Percentiles rank a stretch among this genome's conserved stretches.
Conservation (phyloP, 2,888 invertebrate species). For the Deladenus siricidicola region DNA sequence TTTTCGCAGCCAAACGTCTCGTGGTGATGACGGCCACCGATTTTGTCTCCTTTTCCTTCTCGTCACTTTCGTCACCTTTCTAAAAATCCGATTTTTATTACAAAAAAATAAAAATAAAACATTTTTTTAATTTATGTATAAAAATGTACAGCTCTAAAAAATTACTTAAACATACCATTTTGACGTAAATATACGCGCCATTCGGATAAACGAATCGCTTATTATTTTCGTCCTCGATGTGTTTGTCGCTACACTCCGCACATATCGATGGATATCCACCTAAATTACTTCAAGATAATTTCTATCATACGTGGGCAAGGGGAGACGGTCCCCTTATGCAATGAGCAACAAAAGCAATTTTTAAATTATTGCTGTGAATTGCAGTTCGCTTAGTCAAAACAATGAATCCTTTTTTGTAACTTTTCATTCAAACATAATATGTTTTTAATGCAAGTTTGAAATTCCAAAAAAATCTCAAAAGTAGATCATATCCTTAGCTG, state of each 20-base stretch:
- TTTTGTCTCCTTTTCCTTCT: constrained; percentile 1
- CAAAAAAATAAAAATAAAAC: not conserved
- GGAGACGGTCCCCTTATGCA: too few relatives aligned
- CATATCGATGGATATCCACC: constrained; percentile 20
- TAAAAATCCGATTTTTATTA: constrained; percentile 10
- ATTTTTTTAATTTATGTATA: not conserved
- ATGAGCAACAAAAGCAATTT: too few relatives aligned
- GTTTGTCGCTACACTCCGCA: constrained; percentile 17
- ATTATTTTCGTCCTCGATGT: constrained; percentile 6
- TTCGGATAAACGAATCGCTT: constrained; percentile 27
- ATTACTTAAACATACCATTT: constrained; percentile 28
- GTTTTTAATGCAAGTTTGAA: too few relatives aligned
- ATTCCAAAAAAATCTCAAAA: too few relatives aligned
- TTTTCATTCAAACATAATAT: too few relatives aligned
- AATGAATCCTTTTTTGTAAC: too few relatives aligned
- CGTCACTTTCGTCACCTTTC: constrained; percentile 26
- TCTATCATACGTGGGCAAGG: not conserved
- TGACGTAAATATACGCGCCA: constrained; percentile 37
- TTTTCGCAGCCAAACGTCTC: constrained; percentile 20
- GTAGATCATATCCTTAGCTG: not conserved
- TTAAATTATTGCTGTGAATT: too few relatives aligned
- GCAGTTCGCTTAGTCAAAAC: too few relatives aligned
- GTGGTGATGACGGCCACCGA: constrained; percentile 10
- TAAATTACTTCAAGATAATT: not conserved
- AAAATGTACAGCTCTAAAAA: not conserved